Conservation (phyloP, 2,113 vertebrate species). For the Panurus biarmicus region DNA sequence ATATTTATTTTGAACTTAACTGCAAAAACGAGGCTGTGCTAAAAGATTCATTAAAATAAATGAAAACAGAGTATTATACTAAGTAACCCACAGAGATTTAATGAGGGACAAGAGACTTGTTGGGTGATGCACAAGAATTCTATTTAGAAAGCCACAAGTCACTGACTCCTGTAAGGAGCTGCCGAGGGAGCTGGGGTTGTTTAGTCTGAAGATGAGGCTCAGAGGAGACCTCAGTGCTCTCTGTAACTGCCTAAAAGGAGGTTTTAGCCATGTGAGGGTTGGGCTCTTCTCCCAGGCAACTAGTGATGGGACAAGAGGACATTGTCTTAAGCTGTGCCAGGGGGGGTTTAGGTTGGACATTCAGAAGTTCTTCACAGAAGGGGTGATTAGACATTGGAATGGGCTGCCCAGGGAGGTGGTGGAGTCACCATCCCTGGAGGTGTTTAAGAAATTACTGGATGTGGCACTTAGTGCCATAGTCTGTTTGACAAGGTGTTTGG, state of each 20-base stretch:
- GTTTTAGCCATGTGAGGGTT: neutral
- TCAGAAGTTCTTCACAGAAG: neutral
- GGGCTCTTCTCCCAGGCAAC: neutral
- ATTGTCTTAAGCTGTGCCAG: accelerated
- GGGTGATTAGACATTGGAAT: accelerated
- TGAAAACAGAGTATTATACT: neutral
- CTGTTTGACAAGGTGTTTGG: neutral
- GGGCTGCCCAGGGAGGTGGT: neutral
- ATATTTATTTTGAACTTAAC: neutral
- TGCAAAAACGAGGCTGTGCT: neutral
- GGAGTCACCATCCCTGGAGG: neutral
- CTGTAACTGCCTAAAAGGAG: neutral
- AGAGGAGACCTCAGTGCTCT: neutral
- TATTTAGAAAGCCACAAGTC: neutral
- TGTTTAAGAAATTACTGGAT: neutral
- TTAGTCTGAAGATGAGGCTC: neutral
- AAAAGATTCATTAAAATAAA: neutral
- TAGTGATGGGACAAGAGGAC: neutral
- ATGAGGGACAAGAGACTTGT: neutral
- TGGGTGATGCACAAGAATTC: neutral
- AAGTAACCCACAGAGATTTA: neutral
- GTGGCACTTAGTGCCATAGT: neutral
- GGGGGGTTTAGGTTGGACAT: neutral
- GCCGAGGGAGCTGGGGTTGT: neutral
- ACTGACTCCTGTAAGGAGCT: neutral